Conservation (phyloP, 2,113 vertebrate species). For the Channa maculata region DNA sequence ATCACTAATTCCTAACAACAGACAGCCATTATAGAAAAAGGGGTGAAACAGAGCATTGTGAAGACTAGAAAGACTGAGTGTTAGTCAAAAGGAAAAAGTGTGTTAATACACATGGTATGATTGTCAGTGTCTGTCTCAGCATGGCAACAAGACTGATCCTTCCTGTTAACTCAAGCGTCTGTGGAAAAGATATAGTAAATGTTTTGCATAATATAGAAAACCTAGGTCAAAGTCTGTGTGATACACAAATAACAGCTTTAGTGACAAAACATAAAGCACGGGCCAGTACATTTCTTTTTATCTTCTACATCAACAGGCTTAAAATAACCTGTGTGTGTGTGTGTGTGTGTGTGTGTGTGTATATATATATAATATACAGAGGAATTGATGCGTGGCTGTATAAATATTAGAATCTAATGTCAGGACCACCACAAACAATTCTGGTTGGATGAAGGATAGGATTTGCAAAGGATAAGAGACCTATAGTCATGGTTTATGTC, state of each 20-base stretch:
- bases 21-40: conserved; percentile 14
- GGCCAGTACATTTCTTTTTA: conserved; percentile 19
- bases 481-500: conserved; percentile 44
- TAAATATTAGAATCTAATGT: conserved; percentile 35
- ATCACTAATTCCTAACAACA: conserved; percentile 9
- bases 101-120: conserved; percentile 37
- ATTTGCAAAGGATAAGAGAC: conserved; percentile 68
- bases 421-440: conserved; percentile 45
- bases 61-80: conserved; percentile 36
- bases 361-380: conserved; percentile 7
- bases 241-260: conserved; percentile 41
- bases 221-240: conserved; percentile 14
- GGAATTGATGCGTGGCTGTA: background rate
- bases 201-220: conserved; percentile 29
- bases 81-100: conserved; percentile 32
- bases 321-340: conserved; percentile 10
- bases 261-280: conserved; percentile 27
- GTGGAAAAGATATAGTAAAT: conserved; percentile 20
- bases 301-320: conserved; percentile 1
- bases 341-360: too few relatives aligned
- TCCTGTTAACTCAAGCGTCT: conserved; percentile 4
- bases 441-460: conserved; percentile 33
- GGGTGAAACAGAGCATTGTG: conserved; percentile 40
- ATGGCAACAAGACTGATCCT: conserved; percentile 17
- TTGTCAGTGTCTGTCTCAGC: conserved; percentile 20